Conservation (phyloP, 2,113 vertebrate species). For the Vombatus ursinus region DNA sequence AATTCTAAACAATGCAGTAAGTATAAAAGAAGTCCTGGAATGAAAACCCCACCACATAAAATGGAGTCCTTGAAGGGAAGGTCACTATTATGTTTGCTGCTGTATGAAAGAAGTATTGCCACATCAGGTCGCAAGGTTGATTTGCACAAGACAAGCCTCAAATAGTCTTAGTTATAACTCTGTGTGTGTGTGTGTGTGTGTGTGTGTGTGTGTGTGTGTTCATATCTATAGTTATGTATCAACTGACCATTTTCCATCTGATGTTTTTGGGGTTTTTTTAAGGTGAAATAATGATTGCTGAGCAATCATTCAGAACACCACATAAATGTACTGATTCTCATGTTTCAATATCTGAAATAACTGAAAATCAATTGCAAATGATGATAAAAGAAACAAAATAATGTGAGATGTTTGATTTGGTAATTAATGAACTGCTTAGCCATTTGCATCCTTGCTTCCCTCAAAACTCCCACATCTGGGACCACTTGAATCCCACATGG, state of each 20-base stretch:
- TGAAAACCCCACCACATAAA: neutral
- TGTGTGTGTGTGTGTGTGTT: too few species aligned
- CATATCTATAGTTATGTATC: neutral
- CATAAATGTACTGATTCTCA: neutral
- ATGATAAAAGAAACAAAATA: neutral
- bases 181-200: too few species aligned
- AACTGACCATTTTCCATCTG: neutral
- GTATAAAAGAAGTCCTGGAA: neutral
- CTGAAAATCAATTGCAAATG: neutral
- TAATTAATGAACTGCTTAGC: neutral
- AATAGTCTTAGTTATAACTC: neutral
- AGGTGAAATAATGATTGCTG: neutral
- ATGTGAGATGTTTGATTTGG: neutral
- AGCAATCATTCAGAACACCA: neutral
- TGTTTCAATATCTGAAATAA: neutral
- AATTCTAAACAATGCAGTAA: neutral
- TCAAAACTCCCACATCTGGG: neutral
- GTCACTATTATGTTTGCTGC: neutral
- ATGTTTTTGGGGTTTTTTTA: neutral
- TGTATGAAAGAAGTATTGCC: neutral
- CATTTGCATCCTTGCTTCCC: neutral
- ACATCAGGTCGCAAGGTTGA: neutral
- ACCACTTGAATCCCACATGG: neutral
- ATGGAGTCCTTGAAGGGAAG: neutral
- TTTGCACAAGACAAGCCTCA: neutral